Base-by-base conservation (phyloP, 2,888 invertebrate genomes). In the Mimachlamys varia region DNA sequence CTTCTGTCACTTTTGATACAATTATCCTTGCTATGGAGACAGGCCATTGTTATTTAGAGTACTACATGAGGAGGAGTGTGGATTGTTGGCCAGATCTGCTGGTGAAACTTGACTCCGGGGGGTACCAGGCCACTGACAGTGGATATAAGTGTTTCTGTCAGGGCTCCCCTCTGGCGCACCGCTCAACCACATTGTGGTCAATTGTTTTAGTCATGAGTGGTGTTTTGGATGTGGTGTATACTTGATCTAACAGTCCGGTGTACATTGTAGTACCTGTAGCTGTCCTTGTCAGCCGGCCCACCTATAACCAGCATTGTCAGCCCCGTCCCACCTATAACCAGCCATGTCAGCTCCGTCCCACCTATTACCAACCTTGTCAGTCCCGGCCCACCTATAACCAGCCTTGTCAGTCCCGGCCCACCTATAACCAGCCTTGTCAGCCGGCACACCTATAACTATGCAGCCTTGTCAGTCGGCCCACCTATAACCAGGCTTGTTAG, bases 151-250 rank as follows among this genome's bases (percentile, higher is more conserved):
- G 62, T 2, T 62, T 12, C n/a, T 62, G 62, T 62, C 62, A 62
- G 62, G 62, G 15, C 76, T 76, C 27, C 27, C 33, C 33, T 76
- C 76, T 33, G 76, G 76, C 76, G 76, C 76, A 76, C 76, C 76
- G 13, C 76, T 76, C 33, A 76, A 15, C 76, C 76, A 12, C 76
- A 76, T 76, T 76, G 76, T 76, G 76, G 76, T 76, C 76, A 76
- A 33, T 76, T 76, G 76, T 76, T 76, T 27, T 76, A 76, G 76
- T 76, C 12, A 13, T 33, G 13, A 27, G 27, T 76, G 76, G 76
- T 76, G 76, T 76, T 76, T 58, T 58, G 58, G 58, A 19, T 58
- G 58, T 58, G n/a, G 58, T 22, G n/a, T 22, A 33, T 1, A 7
- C 10, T 27, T 22, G 76, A 76, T 7, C 44, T 44, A 44, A 44